Percentiles rank a stretch among this genome's conserved stretches.
Evolutionary conservation across 1,140 invertebrate species (phyloP).

Genomic region (Zaprionus africanus): DNA sequence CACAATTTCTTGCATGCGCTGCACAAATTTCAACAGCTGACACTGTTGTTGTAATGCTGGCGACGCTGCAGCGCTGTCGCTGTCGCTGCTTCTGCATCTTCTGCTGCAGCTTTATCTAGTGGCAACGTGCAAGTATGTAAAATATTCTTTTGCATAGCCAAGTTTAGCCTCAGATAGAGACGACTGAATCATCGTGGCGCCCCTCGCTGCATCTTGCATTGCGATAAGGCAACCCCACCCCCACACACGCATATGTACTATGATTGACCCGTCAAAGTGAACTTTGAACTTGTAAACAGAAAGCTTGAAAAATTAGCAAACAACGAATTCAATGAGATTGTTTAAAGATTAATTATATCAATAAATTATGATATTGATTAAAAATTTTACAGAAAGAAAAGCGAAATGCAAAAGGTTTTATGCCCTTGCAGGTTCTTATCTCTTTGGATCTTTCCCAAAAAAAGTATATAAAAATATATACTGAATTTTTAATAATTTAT

Average conservation of each 20-base stretch:
- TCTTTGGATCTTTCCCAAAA: too few species aligned
- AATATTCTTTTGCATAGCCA: conserved; percentile 21
- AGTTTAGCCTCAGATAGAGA: conserved; percentile 20
- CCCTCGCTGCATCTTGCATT: conserved; percentile 6
- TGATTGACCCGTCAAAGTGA: neutral
- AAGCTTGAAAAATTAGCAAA: too few species aligned
- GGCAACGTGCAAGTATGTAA: conserved; percentile 65
- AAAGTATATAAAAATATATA: too few species aligned
- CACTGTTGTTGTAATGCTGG: conserved; percentile 35
- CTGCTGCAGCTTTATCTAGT: conserved; percentile 35
- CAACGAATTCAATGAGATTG: neutral
- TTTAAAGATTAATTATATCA: too few species aligned
- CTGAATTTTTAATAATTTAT: too few species aligned
- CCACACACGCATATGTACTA: neutral
- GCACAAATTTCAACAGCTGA: conserved; percentile 54
- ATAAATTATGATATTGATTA: too few species aligned
- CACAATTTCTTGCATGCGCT: conserved; percentile 70
- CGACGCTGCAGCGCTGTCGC: conserved; percentile 23
- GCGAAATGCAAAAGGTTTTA: too few species aligned
- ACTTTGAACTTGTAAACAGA: conserved; percentile 4
- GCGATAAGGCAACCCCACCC: conserved; percentile 6
- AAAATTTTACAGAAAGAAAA: too few species aligned
- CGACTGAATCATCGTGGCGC: conserved; percentile 47
- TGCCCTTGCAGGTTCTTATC: too few species aligned
- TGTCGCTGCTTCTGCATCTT: conserved; percentile 23